Evolutionary conservation across 2,113 vertebrate species (phyloP), one percentile per base, ranked within the genome.

Genomic region (Macrotis lagotis): DNA sequence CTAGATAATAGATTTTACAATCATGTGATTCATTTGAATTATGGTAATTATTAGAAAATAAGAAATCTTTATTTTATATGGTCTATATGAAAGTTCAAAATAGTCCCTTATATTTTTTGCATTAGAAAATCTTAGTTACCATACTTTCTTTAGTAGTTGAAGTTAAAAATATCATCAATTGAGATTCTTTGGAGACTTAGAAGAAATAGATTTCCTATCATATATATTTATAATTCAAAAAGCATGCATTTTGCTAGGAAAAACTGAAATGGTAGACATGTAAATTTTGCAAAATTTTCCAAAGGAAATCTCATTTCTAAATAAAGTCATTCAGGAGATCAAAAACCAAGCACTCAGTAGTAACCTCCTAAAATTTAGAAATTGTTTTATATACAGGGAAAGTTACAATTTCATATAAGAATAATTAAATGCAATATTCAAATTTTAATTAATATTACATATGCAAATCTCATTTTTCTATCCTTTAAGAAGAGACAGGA

Each of bases 121-220:
- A 55, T 95, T 91, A 95, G 24, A 55, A 92, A 95, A 94, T 90
- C 95, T 95, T 95, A 97, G 48, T 94, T 94, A 95, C 89, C 55
- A 74, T 90, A 89, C 94, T 59, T 8, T 48, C 47, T 95, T 59
- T 51, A 16, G 31, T 96, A 83, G 91, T 90, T 92, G 3, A 88
- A 96, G 53, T 26, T 51, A 94, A 59, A 96, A 97, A 96, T 59
- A 89, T 93, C 96, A 97, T 95, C 91, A 96, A 91, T 83, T 95
- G 22, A 19, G 19, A 51, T 26, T 95, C 91, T 90, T 90, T 19
- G 51, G 92, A 92, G 93, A 95, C 26, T 55, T 51, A 47, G 91
- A 93, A 92, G 94, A n/a, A 91, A 93, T 91, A 91, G 92, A 22
- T 94, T 91, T 5, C 31, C 48, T 25, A 92, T 94, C 83, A 49